Base-by-base conservation (phyloP, 2,797 vertebrate genomes). In the Passerculus sandwichensis region DNA sequence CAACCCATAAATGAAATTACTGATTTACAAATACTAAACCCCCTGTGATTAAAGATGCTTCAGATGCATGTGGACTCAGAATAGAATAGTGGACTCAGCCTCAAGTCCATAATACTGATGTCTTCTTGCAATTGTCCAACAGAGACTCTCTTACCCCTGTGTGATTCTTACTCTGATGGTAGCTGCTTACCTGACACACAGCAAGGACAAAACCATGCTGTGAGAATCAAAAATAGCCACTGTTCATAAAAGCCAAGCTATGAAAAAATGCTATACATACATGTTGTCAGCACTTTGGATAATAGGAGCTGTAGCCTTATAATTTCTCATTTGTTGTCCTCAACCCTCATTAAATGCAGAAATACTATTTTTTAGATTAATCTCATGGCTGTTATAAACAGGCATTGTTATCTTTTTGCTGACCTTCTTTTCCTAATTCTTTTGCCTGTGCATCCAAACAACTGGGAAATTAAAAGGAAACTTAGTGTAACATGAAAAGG, bases 391-490 rank as follows among this genome's bases (percentile, higher is more conserved):
- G n/a, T 32, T 89, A 22, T 65, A 51, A 9, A 56, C 8, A 64
- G 75, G 5, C 61, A 53, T 64, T 61, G 29, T 75, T 85, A 89
- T 93, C 21, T 61, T 54, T 81, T 86, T 89, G 22, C 72, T 88
- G 84, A 53, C 13, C 26, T 94, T 75, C 70, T 71, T 89, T 89
- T 47, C 54, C 25, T 86, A 59, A 36, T 95, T 70, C 22, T 86
- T 95, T 94, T 83, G n/a, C 76, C 51, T 69, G 5, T 80, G 26
- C 75, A 59, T 87, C 71, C 44, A 90, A 93, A 90, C 42, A 94
- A 87, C 51, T 69, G 64, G 74, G 69, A 91, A 94, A 91, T 88
- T 69, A 89, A 93, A 96, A 91, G 38, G 45, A 93, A 93, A 89
- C 48, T 85, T 84, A 64, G 29, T 36, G 11, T 67, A 59, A 74